Base-by-base conservation (phyloP, 1,140 invertebrate species). In the Mactra quadrangularis region DNA sequence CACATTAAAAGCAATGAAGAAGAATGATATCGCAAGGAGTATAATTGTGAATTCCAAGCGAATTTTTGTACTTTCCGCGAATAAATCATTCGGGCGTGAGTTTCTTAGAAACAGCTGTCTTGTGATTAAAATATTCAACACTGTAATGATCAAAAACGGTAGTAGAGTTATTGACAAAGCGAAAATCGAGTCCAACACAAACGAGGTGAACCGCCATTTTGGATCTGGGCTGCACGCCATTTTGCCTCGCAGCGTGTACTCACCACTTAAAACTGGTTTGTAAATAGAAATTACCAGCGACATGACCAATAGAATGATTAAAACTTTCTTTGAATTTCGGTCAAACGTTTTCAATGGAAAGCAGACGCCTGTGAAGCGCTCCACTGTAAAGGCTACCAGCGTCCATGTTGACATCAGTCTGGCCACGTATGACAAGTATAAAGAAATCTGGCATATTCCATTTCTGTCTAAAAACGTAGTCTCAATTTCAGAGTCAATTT, bases 331-430 rank as follows among this genome's bases (percentile, higher is more conserved):
- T 25, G 50, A 53, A 9, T 74, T 57, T 19, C 85, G 83, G 9
- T 83, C 60, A 1, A 79, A 53, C 35, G 83, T 41, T 57, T 71
- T 68, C 17, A 89, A 55, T 1, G 87, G 87, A 57, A 86, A 82
- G 50, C 87, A 89, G 33, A 89, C 87, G 3, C 87, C 87, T 68
- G 85, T 89, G 84, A 90, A 90, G 3, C 90, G 45, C 66, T 91
- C 90, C 25, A 88, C 75, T 2, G 90, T 91, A 60, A 91, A 91
- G 6, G 84, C 72, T 13, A 90, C 89, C n/a, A 91, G 74, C 45
- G 90, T 59, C 89, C 89, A 91, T 22, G 89, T 85, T 1, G 89
- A 90, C 35, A 90, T 70, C 52, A 91, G 88, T 1, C 90, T 82
- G 35, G 60, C 82, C 13, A 87, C 83, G 59, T 90, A 90, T 25